Percentiles rank a stretch among this genome's conserved stretches.
Conservation (phyloP, 2,888 invertebrate species). For the Eumacrocentrus americanus region DNA sequence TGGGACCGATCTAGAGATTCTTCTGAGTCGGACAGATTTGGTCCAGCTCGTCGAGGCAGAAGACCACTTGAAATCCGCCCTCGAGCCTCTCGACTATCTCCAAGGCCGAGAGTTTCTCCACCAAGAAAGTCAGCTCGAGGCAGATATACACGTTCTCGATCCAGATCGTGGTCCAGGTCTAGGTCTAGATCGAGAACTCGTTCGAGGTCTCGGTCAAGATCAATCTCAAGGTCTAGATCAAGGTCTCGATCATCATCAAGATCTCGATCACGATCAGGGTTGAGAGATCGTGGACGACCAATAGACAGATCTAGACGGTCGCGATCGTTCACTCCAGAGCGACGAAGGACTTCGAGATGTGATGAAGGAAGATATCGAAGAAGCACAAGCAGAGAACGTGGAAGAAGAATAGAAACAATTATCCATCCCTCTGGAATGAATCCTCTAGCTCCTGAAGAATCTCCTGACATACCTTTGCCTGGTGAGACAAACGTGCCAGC, state of each 20-base stretch:
- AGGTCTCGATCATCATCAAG: slow-evolving; percentile 53
- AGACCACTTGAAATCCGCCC: slow-evolving; percentile 28
- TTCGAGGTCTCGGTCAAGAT: slow-evolving; percentile 50
- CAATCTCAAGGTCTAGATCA: slow-evolving; percentile 56
- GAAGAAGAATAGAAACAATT: slow-evolving; percentile 55
- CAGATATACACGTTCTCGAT: slow-evolving; percentile 43
- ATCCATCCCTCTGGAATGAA: slow-evolving; percentile 49
- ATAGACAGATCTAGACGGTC: slow-evolving; percentile 46
- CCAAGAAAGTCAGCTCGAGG: slow-evolving; percentile 32
- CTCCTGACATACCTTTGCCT: slow-evolving; percentile 36
- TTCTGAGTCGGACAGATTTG: slow-evolving; percentile 44
- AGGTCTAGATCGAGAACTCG: slow-evolving; percentile 58
- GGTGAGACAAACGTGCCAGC: slow-evolving; percentile 32
- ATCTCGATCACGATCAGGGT: slow-evolving; percentile 45
- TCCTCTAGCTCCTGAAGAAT: slow-evolving; percentile 33
- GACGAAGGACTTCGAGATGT: slow-evolving; percentile 34
- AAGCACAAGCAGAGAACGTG: slow-evolving; percentile 41
- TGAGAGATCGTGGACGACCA: slow-evolving; percentile 39
- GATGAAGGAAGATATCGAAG: slow-evolving; percentile 36
- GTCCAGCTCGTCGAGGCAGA: slow-evolving; percentile 34
- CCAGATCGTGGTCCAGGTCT: slow-evolving; percentile 59
- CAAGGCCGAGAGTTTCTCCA: slow-evolving; percentile 32
- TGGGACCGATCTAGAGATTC: slow-evolving; percentile 50
- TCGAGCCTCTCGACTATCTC: slow-evolving; percentile 15
- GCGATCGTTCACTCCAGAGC: slow-evolving; percentile 44